These are phyloP conservation scores for Crocodylus rhombifer DNA, from an alignment of 2,797 vertebrate species.

Conservation along the genomic window DNA sequence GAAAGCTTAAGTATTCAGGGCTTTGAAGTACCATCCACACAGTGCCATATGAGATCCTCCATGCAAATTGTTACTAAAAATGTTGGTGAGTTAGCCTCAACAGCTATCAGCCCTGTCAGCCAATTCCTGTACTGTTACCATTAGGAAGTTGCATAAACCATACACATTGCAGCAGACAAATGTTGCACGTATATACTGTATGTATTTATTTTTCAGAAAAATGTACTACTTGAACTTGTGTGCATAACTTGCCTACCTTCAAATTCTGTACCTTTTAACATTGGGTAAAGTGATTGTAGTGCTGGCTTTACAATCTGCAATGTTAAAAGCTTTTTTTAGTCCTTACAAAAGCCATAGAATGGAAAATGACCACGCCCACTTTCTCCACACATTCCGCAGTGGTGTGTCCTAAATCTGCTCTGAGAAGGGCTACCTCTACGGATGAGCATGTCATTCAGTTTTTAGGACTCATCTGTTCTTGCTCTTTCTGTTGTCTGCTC, in stretches of 20 bases:
- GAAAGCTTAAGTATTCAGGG: constrained; percentile 12
- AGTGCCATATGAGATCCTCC: constrained; percentile 14
- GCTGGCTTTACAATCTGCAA: not conserved
- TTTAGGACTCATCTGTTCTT: not conserved
- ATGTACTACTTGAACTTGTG: not conserved
- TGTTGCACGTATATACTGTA: not conserved
- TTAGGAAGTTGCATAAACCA: not conserved
- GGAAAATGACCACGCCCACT: not conserved
- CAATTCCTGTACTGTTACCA: not conserved
- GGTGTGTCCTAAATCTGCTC: not conserved
- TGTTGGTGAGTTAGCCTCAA: not conserved
- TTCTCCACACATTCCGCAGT: not conserved
- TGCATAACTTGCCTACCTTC: not conserved
- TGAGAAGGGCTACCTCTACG: not conserved
- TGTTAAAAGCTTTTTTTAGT: not conserved
- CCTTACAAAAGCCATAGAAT: not conserved
- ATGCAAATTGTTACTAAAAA: constrained; percentile 64
- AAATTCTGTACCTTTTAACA: not conserved
- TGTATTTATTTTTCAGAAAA: not conserved
- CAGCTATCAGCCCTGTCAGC: not conserved
- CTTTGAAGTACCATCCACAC: constrained; percentile 27
- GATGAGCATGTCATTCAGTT: not conserved
- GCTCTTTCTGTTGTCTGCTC: not conserved
- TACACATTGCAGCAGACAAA: not conserved
- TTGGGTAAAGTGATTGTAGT: accelerated